Base-by-base conservation (phyloP, 2,113 vertebrate genomes). In the Ondatra zibethicus region DNA sequence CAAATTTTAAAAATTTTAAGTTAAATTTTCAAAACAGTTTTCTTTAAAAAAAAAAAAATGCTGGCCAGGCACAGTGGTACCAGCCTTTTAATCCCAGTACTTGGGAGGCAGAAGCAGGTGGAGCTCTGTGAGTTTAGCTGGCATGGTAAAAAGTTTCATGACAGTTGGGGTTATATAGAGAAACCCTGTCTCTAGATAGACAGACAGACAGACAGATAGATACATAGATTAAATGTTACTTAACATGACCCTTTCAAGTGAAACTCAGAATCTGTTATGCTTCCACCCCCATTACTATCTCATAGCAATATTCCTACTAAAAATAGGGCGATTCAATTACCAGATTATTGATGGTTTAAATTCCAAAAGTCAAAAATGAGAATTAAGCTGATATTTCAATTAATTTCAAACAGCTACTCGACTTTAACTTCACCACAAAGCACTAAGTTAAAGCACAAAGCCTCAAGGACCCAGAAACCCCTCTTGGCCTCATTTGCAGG, bases 341-440 rank as follows among this genome's bases (percentile, higher is more conserved):
- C 36, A 96, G 7, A 93, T 89, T 86, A 94, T 29, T 94, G 50
- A 58, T 81, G 65, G 80, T 86, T 86, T 92, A 88, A 92, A 95
- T 8, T 92, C 66, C 7, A 66, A 72, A 95, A 93, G n/a, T 88
- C 33, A 95, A 95, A 95, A 96, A 90, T 89, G 63, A 93, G 75
- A 92, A 55, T 72, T 80, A 4, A 95, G 42, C 52, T 92, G 92
- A 93, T 65, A 96, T 66, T 91, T 85, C 61, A 82, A 70, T 80
- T 65, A 85, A 66, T 96, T 95, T 76, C 86, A 70, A 86, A 89
- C 39, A 73, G 76, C 65, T 88, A 85, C 39, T 91, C 52, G 88
- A 70, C 55, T 81, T 6, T 96, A 91, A 85, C 25, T 47, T 84
- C 9, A 91, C 72, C 58, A 90, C 33, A 91, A 75, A 4, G 7